These are phyloP conservation scores for Plutella xylostella DNA, from an alignment of 2,888 invertebrate species.

Conservation along the genomic window DNA sequence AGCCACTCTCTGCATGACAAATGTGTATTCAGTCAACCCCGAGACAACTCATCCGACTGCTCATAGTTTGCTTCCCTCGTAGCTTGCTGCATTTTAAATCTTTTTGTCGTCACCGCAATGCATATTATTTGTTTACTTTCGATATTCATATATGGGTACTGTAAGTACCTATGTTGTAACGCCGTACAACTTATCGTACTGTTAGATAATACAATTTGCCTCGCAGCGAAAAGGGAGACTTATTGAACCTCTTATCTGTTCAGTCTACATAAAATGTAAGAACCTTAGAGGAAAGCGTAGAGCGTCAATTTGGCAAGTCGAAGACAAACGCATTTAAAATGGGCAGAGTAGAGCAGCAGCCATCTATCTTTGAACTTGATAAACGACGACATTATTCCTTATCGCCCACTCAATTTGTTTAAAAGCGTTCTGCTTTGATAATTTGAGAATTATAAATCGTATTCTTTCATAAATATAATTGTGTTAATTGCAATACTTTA, in stretches of 20 bases:
- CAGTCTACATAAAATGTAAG: slow-evolving; percentile 26
- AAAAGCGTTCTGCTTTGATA: slow-evolving; percentile 70
- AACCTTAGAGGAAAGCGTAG: slow-evolving; percentile 63
- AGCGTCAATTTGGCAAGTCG: slow-evolving; percentile 64
- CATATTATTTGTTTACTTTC: too few relatives aligned
- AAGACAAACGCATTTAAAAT: slow-evolving; percentile 70
- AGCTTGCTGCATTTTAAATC: slow-evolving; percentile 11
- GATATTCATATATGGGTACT: too few relatives aligned
- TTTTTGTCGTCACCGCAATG: too few relatives aligned
- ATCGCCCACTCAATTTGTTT: slow-evolving; percentile 71
- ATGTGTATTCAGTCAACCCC: slow-evolving; percentile 46
- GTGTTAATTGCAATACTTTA: too few relatives aligned
- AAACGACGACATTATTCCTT: slow-evolving; percentile 70
- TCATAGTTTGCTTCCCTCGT: slow-evolving; percentile 24
- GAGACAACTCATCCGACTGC: slow-evolving; percentile 33
- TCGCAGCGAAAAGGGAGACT: slow-evolving; percentile 22
- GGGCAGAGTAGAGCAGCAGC: slow-evolving; percentile 65
- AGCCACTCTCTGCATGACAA: slow-evolving; percentile 42
- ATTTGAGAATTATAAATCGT: slow-evolving; percentile 70
- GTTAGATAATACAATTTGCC: slow-evolving; percentile 20
- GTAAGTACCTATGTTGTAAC: too few relatives aligned
- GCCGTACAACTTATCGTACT: not conserved
- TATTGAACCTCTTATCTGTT: slow-evolving; percentile 12
- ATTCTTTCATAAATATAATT: slow-evolving; percentile 62
- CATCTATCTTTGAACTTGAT: slow-evolving; percentile 67